Conservation (phyloP, 2,888 invertebrate species). For the Rhodophaea formosa region DNA sequence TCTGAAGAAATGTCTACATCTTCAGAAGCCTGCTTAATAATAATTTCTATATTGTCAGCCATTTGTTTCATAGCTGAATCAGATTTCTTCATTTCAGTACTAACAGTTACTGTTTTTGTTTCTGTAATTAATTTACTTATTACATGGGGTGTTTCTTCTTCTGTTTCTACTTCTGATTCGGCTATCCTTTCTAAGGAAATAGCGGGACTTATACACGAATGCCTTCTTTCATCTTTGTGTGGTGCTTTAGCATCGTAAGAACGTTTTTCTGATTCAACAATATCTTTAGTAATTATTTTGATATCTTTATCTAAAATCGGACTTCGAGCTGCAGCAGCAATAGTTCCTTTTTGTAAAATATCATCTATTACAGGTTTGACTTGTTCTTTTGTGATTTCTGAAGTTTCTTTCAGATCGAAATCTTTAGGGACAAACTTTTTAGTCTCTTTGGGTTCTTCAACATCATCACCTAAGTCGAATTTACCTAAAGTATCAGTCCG, state of each 20-base stretch:
- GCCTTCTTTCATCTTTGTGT: slow-evolving; percentile 69
- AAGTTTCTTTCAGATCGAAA: slow-evolving; percentile 46
- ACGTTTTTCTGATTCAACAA: slow-evolving; percentile 65
- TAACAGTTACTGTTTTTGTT: slow-evolving; percentile 36
- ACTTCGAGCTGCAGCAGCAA: slow-evolving; percentile 61
- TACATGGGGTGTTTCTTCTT: slow-evolving; percentile 56
- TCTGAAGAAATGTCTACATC: slow-evolving; percentile 69
- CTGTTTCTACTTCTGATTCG: slow-evolving; percentile 71
- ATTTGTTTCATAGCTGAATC: slow-evolving; percentile 77
- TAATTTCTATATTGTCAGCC: slow-evolving; percentile 77
- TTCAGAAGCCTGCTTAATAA: slow-evolving; percentile 76
- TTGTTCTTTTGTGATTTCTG: slow-evolving; percentile 68
- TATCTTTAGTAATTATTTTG: slow-evolving; percentile 60
- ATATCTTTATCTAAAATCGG: slow-evolving; percentile 66
- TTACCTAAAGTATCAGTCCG: slow-evolving; percentile 67
- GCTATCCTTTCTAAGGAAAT: slow-evolving; percentile 73
- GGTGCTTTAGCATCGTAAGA: slow-evolving; percentile 75
- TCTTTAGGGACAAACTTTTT: slow-evolving; percentile 53
- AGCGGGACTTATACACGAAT: slow-evolving; percentile 74
- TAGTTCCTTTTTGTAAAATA: slow-evolving; percentile 65
- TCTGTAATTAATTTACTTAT: slow-evolving; percentile 31
- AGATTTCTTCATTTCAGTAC: slow-evolving; percentile 64
- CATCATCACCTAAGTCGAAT: slow-evolving; percentile 51
- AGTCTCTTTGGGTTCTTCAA: slow-evolving; percentile 41
- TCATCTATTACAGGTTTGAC: slow-evolving; percentile 71